Evolutionary conservation across 2,888 invertebrate genomes (phyloP), one percentile per base, ranked within the genome.

Genomic region (Diplazon laetatorius): DNA sequence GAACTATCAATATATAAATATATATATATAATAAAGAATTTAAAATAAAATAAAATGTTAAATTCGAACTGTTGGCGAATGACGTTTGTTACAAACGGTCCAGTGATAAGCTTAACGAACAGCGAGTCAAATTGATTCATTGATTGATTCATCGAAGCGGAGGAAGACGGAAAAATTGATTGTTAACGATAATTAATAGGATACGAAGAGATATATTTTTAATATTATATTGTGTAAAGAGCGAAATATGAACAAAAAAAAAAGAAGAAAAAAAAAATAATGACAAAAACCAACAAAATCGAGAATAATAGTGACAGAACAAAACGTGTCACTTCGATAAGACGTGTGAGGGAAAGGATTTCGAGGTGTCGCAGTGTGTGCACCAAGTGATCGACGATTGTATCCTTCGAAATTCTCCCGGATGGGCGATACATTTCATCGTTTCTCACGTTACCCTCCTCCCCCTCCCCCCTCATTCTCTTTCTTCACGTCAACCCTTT

Each of bases 131-230:
- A 75, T 72, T 81, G 76, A 77, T 82, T 82, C 52, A 72, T 72
- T 55, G n/a, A 79, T 76, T 81, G 82, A 82, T 77, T 78, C n/a
- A n/a, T n/a, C n/a, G n/a, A n/a, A n/a, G n/a, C n/a, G n/a, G n/a
- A n/a, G n/a, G n/a, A n/a, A n/a, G n/a, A n/a, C n/a, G n/a, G 75
- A 42, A 66, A n/a, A 35, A 80, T 78, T 81, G 81, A 82, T 77
- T 78, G 76, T 72, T 48, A 83, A 83, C 75, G 62, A 83, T 85
- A 83, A 84, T 85, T 83, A 81, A 78, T 83, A 85, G 80, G 82
- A 83, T 85, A 85, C 77, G 82, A 83, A 86, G 85, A 87, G 83
- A 87, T 87, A 87, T 87, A 88, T 87, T 87, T 88, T 86, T 86
- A 87, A 82, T 87, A 82, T 75, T 63, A 66, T 84, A 84, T 82